phyloP scores from a whole-genome alignment of 2,888 invertebrate genomes.

The Standfussiana lucernea region DNA sequence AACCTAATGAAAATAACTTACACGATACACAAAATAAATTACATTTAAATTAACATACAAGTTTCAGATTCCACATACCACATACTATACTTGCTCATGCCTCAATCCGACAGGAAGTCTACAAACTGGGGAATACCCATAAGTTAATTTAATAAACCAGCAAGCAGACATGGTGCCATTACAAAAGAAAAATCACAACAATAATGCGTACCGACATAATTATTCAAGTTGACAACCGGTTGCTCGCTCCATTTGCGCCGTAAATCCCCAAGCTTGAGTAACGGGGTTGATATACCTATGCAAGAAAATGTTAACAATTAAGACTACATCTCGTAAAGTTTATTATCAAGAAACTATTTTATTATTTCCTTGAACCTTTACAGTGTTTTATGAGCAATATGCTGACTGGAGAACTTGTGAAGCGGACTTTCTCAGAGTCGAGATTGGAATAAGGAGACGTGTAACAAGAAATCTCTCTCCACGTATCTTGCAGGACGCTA shows the following conservation, averaged over 20 bases:
- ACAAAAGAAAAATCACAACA: constrained; percentile 16
- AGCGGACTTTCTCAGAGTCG: not conserved
- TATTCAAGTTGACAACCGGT: constrained; percentile 44
- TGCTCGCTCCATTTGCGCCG: constrained; percentile 14
- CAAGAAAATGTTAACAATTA: constrained; percentile 35
- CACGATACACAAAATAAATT: not conserved
- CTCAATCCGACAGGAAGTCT: constrained; percentile 13
- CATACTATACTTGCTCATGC: not conserved
- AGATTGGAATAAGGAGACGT: constrained; percentile 3
- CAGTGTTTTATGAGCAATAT: constrained; percentile 1
- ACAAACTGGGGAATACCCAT: constrained; percentile 3
- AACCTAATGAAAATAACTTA: no score
- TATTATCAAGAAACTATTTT: constrained; percentile 8
- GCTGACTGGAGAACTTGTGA: constrained; percentile 1
- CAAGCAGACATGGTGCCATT: not conserved
- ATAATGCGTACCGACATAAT: constrained; percentile 17
- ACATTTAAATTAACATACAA: not conserved
- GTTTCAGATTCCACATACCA: not conserved
- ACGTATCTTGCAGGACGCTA: not conserved
- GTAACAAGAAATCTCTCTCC: not conserved
- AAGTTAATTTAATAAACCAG: constrained; percentile 20
- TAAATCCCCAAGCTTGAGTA: constrained; percentile 8
- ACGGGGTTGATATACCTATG: constrained; percentile 10
- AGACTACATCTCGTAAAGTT: constrained; percentile 11
- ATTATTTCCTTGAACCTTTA: not conserved